Base-by-base conservation (phyloP, 2,113 vertebrate genomes). In the Peromyscus californicus region DNA sequence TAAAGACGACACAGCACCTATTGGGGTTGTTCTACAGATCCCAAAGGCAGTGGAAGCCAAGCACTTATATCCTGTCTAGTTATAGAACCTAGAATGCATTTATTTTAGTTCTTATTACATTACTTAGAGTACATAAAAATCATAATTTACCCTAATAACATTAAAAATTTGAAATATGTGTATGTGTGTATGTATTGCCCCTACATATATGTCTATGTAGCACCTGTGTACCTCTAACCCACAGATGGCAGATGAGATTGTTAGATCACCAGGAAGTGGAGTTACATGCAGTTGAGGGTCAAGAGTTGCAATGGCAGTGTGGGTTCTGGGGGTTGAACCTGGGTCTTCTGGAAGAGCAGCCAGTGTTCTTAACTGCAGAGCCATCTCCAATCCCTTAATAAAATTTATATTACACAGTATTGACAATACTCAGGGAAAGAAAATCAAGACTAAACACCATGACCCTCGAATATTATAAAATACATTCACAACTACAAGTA, bases 401-500 rank as follows among this genome's bases (percentile, higher is more conserved):
- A 57, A 7, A 70, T 31, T 67, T 72, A n/a, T 51, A 89, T 76
- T 61, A 24, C 1, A 88, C 11, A 12, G 19, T 26, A 72, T 65
- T 85, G n/a, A 63, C 24, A 93, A 51, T 59, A 79, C 7, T 85
- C 57, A 67, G 33, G 19, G 45, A 67, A 82, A 86, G 83, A 19
- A 33, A 70, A 51, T 42, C 21, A 48, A 22, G 16, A 39, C 33
- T 75, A 61, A 76, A 48, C 21, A 91, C 57, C 0, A 10, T 33
- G 36, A 84, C 29, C 57, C 39, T 72, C 54, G 74, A 70, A 39
- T 45, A 57, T 8, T 26, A 22, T 82, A 13, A 2, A 15, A 19
- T 61, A 29, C 36, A 19, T 2, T 9, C 29, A 19, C 1, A 36
- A 4, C 0, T 54, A 0, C 22, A 63, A 21, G 5, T 59, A 7